Conservation (phyloP, 2,888 invertebrate species). For the Corbicula japonica region DNA sequence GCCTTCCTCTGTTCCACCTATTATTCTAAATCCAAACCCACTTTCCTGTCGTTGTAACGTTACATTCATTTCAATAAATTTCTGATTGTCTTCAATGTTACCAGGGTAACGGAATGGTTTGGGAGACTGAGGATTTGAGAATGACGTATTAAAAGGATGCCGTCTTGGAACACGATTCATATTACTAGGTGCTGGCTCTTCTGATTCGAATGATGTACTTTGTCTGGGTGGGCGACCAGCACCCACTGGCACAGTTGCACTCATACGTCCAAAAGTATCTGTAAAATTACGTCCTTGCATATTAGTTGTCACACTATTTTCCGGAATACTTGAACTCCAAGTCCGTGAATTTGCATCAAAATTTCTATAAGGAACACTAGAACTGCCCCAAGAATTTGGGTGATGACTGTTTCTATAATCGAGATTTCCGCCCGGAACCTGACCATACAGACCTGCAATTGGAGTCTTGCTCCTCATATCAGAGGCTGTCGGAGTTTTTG, state of each 20-base stretch:
- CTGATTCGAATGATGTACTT: constrained; percentile 89
- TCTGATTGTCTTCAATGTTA: constrained; percentile 69
- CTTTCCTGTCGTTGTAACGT: constrained; percentile 95
- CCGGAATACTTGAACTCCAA: constrained; percentile 70
- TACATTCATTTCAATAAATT: constrained; percentile 90
- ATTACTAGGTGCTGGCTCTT: constrained; percentile 87
- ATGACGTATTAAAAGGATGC: constrained; percentile 71
- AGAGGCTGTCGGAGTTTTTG: constrained; percentile 83
- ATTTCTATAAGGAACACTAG: constrained; percentile 63
- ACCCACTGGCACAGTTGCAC: constrained; percentile 72
- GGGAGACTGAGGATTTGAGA: constrained; percentile 68
- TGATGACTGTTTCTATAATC: constrained; percentile 67
- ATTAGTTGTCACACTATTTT: constrained; percentile 64
- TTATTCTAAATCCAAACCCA: constrained; percentile 99
- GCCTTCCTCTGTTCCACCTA: constrained; percentile 99
- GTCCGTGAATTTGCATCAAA: constrained; percentile 64
- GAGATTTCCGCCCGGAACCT: constrained; percentile 65
- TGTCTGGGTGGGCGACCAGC: constrained; percentile 85
- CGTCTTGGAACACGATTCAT: constrained; percentile 79
- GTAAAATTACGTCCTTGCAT: constrained; percentile 65
- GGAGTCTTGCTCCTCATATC: constrained; percentile 86
- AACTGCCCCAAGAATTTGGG: constrained; percentile 60
- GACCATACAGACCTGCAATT: constrained; percentile 72
- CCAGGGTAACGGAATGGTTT: constrained; percentile 69
- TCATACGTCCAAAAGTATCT: constrained; percentile 64